Evolutionary conservation across 2,113 vertebrate genomes (phyloP).

Genomic region (Ibidorhyncha struthersii): DNA sequence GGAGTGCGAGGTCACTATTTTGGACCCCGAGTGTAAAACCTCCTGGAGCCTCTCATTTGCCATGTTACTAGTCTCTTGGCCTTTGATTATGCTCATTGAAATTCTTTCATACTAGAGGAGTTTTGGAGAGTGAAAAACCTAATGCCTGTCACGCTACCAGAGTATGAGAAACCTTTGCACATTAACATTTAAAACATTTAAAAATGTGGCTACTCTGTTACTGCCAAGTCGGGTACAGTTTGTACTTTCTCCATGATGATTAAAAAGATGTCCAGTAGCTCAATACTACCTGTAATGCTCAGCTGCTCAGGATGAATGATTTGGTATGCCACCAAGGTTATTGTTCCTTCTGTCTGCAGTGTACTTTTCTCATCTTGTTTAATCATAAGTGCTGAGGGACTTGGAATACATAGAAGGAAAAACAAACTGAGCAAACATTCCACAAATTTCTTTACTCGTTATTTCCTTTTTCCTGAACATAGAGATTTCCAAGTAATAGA

Average conservation of each 20-base stretch:
- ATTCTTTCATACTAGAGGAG: neutral
- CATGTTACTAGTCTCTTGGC: neutral
- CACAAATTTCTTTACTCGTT: neutral
- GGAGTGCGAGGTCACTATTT: neutral
- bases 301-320: neutral
- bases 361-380: neutral
- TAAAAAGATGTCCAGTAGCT: neutral
- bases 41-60: neutral
- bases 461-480: neutral
- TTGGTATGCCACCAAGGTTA: fast-evolving
- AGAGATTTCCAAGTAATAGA: neutral
- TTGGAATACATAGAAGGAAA: neutral
- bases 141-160: neutral
- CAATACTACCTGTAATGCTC: neutral
- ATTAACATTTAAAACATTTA: neutral
- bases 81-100: neutral
- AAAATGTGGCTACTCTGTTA: neutral
- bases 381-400: neutral
- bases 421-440: neutral
- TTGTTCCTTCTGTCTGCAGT: neutral
- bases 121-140: neutral
- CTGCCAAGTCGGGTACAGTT: neutral
- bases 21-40: neutral
- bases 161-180: neutral
- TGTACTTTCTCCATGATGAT: neutral